Evolutionary conservation across 2,797 vertebrate genomes (phyloP), one percentile per base, ranked within the genome.

Genomic region (Gymnothorax reevesii): DNA sequence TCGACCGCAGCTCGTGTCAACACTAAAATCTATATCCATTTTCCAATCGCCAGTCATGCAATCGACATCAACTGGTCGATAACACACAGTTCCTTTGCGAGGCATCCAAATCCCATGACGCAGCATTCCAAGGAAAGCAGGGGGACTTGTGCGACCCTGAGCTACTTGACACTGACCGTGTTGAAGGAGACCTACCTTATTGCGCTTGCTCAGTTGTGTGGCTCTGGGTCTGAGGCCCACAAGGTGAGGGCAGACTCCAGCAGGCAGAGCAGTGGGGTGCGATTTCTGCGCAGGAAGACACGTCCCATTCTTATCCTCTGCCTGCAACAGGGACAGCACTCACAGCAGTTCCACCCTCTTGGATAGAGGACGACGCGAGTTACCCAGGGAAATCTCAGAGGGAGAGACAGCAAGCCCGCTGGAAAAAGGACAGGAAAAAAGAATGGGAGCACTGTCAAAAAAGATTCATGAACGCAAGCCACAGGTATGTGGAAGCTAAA

Each of bases 261-360:
- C 3, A 25, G 82, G 22, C 60, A 15, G 80, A 73, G 85, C 83
- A 64, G 62, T 15, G 77, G 80, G 57, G 57, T 80, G 86, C 54
- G 20, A 55, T 22, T 64, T n/a, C 85, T 42, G 85, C 25, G 73
- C 84, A 25, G 82, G 75, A 62, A 80, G 75, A 57, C 54, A 62
- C 54, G 86, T 71, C 83, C 86, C 84, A 87, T 85, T 60, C 87
- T 83, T 80, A 64, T 85, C 55, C 49, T 82, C 69, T 69, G 54
- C 54, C 42, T 82, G 64, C 86, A 3, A 27, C 55, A 52, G 64
- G 42, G 80, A 82, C 49, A 27, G 69, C 25, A 42, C 75, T 69
- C 66, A 55, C 20, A 20, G 60, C 49, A 20, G 33, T 25, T 59
- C 17, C 42, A 33, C 9, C 42, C 82, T 66, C 27, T 77, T 33